A percentile compares a stretch with the other conserved stretches of the same genome.
phyloP scores from a whole-genome alignment of 2,797 vertebrate genomes.

The Paguma larvata region DNA sequence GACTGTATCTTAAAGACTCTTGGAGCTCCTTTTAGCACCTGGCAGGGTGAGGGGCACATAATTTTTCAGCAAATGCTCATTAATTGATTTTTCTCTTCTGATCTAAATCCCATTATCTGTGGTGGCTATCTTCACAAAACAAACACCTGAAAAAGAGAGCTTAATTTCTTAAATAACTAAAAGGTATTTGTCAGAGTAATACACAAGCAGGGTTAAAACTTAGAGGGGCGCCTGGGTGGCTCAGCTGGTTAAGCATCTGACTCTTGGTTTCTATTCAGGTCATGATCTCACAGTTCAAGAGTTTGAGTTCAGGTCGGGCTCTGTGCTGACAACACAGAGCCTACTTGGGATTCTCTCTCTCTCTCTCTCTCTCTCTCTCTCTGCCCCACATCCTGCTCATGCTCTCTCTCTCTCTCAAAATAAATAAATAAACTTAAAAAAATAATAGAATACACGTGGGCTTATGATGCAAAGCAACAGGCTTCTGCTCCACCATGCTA shows the following conservation, averaged over 20 bases:
- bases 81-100: conserved; percentile 27
- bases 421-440: background rate
- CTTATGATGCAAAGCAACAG: conserved; percentile 4
- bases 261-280: too few species aligned
- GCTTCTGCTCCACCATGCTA: background rate
- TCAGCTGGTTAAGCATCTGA: too few species aligned
- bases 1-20: background rate
- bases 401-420: too few species aligned
- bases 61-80: background rate
- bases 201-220: background rate
- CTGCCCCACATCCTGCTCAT: too few species aligned
- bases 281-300: too few species aligned
- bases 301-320: too few species aligned
- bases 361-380: too few species aligned
- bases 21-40: background rate
- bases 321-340: too few species aligned
- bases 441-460: background rate
- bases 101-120: conserved; percentile 35
- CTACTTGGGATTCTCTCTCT: too few species aligned
- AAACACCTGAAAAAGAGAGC: background rate
- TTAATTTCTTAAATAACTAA: conserved; percentile 45
- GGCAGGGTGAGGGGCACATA: conserved; percentile 3
- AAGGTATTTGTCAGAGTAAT: background rate
- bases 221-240: too few species aligned
- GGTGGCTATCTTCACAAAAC: background rate